Base-by-base conservation (phyloP, 2,113 vertebrate genomes). In the Salvator merianae region DNA sequence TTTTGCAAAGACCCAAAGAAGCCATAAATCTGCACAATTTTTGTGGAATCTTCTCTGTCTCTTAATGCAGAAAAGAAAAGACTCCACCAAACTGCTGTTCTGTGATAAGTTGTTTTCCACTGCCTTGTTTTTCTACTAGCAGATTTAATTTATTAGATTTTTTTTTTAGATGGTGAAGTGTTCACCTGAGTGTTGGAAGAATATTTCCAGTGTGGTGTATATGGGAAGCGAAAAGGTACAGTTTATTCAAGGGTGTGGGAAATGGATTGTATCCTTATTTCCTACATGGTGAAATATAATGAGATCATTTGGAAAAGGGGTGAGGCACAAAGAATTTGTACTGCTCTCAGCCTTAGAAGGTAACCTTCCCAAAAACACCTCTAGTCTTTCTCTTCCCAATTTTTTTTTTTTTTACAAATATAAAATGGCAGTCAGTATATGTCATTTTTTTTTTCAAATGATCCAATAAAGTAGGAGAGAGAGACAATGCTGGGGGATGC, bases 221-320 rank as follows among this genome's bases (percentile, higher is more conserved):
- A 82, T 92, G 79, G 86, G 90, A 85, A 88, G 78, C 40, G 87
- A 71, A 92, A 95, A 91, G 32, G 83, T 13, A 47, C 30, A 84
- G 79, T 89, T 93, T 94, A 90, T 84, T 71, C 65, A 77, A 93
- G 93, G 91, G 92, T 5, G 88, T 22, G 90, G 47, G 78, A 93
- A 89, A 92, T 73, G 90, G 90, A 83, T 92, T 85, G 34, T 79
- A 86, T 71, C 47, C 86, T 81, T 43, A 89, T 90, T 94, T 94
- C 91, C 86, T 91, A 88, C 90, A 73, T 8, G 68, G 89, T 90
- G 89, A 93, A 90, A 92, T 90, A 88, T 0, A 87, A 88, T 94
- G 91, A 92, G 88, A 87, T 93, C 93, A 93, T 86, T 86, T 88
- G 80, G 88, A 91, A 81, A 88, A 88, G 79, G 87, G 86, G 90